Percentiles rank a stretch among this genome's conserved stretches.
Conservation (phyloP, 2,888 invertebrate genomes). For the Copidosoma aretas region DNA sequence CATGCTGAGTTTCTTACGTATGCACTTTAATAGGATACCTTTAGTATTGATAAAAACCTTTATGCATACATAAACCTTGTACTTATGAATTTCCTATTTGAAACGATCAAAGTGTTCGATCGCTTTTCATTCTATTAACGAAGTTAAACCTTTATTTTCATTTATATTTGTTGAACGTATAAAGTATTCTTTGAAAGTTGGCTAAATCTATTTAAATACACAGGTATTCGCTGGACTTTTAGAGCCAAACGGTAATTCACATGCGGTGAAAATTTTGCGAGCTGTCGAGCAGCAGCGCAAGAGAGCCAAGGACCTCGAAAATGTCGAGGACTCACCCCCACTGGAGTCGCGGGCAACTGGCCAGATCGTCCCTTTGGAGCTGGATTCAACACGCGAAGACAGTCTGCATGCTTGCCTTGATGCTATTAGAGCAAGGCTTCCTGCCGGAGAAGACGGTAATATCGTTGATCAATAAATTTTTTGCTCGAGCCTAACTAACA, state of each 20-base stretch:
- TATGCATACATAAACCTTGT: no score
- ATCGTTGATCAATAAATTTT: no score
- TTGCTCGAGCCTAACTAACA: no score
- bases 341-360: constrained; percentile 62
- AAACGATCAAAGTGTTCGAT: no score
- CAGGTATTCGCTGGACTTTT: constrained; percentile 77
- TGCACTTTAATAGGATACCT: no score
- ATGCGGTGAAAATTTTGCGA: constrained; percentile 69
- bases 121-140: no score
- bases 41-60: no score
- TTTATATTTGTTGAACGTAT: no score
- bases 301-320: constrained; percentile 60
- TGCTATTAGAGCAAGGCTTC: constrained; percentile 79
- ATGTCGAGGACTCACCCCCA: constrained; percentile 58
- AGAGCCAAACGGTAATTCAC: constrained; percentile 65
- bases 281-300: constrained; percentile 69
- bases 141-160: no score
- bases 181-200: not conserved
- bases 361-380: constrained; percentile 73
- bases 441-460: constrained; percentile 81
- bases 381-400: constrained; percentile 82
- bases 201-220: no score
- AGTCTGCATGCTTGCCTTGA: constrained; percentile 80
- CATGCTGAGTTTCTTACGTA: no score
- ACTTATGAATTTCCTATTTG: no score